Percentiles rank a stretch among this genome's conserved stretches.
Conservation (phyloP, 2,113 vertebrate genomes). For the human region GRCh38 chr17:19209001-19209500, state of each 20-base stretch:
- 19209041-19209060: too few relatives aligned
- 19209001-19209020: too few relatives aligned
- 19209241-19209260: too few relatives aligned
- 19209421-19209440: background rate
- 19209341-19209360: background rate
- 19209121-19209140: constrained; percentile 95
- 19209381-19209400: background rate
- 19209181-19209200: constrained; percentile 90
- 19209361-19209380: background rate
- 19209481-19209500: background rate
- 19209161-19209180: constrained; percentile 94
- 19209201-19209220: too few relatives aligned
- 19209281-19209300: too few relatives aligned
- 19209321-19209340: too few relatives aligned
- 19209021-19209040: too few relatives aligned
- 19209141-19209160: constrained; percentile 89
- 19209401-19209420: background rate
- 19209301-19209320: too few relatives aligned
- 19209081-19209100: constrained; percentile 86
- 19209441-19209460: background rate
- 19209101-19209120: constrained; percentile 90
- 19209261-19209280: too few relatives aligned
- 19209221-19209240: too few relatives aligned
- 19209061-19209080: constrained; percentile 84
- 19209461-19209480: background rate